Evolutionary conservation across 1,140 invertebrate species (phyloP).

Genomic region (Druon quercuslanigerum): DNA sequence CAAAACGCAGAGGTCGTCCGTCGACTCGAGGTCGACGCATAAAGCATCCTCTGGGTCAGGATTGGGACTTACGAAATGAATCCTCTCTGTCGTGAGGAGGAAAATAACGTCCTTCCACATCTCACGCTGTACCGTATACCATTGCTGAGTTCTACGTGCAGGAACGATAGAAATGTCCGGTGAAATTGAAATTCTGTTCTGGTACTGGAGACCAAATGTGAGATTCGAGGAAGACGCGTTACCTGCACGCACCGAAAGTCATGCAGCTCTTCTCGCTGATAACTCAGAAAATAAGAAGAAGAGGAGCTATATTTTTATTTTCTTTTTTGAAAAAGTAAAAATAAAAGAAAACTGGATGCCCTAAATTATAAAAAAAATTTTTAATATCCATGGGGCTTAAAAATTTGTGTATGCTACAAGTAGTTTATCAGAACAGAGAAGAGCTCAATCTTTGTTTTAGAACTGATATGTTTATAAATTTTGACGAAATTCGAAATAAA

Average conservation of each 20-base stretch:
- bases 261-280: slow-evolving; percentile 16
- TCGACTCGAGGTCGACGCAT: slow-evolving; percentile 60
- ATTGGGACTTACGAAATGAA: slow-evolving; percentile 48
- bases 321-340: no score
- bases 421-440: no score
- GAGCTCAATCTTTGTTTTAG: no score
- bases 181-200: slow-evolving; percentile 55
- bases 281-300: neutral
- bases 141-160: slow-evolving; percentile 51
- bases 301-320: neutral
- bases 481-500: no score
- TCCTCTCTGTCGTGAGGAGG: slow-evolving; percentile 41
- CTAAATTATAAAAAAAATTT: no score
- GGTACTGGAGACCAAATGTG: slow-evolving; percentile 33
- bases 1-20: slow-evolving; percentile 52
- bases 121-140: slow-evolving; percentile 43
- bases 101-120: slow-evolving; percentile 42
- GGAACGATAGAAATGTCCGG: slow-evolving; percentile 59
- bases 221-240: slow-evolving; percentile 35
- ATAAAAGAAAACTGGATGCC: no score
- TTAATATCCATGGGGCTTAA: no score
- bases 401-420: no score
- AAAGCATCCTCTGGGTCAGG: slow-evolving; percentile 62
- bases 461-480: no score
- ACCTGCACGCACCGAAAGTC: slow-evolving; percentile 18